Evolutionary conservation across 2,113 vertebrate genomes (phyloP), one percentile per base, ranked within the genome.

Genomic region (Lota lota): DNA sequence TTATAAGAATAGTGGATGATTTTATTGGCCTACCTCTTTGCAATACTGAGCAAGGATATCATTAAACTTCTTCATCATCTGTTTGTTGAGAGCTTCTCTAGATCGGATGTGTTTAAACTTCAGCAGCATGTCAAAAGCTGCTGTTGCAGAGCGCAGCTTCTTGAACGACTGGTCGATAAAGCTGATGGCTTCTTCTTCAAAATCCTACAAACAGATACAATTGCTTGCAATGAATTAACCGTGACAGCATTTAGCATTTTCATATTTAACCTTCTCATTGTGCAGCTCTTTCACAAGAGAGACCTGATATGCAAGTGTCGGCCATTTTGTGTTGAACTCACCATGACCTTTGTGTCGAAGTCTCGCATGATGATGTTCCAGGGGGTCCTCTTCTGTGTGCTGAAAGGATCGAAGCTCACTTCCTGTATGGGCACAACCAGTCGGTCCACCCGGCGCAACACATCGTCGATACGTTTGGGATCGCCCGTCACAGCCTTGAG

Each of bases 121-220:
- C 54, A 95, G 72, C 28, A 98, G 87, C 94, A 98, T 90, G 70
- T 96, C 91, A 73, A 99, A 96, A 0, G 95, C 96, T 19, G 91
- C 90, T 63, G 95, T 91, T 3, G 97, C 95, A 0, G 96, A 99
- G 1, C 93, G 93, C 60, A 96, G 93, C 0, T 81, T 93, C 81
- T 92, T 95, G 78, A 98, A 99, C 56, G 95, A 96, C 70, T 94
- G 90, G 11, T 99, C 93, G 8, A 99, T 94, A 69, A 98, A 94
- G 47, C 62, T 76, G 80, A 93, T 94, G 58, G 94, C 93, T 72
- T 97, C 92, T 84, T 80, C 92, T 87, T 99, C 97, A 71, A 98
- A 93, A 68, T 83, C 81, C 97, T 99, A 83, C 61, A 22, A 56
- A 73, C 8, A 76, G 67, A 77, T 18, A 80, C n/a, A 59, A n/a